Evolutionary conservation across 2,888 invertebrate species (phyloP), one percentile per base, ranked within the genome.

Genomic region (Rotaria magnacalcarata): DNA sequence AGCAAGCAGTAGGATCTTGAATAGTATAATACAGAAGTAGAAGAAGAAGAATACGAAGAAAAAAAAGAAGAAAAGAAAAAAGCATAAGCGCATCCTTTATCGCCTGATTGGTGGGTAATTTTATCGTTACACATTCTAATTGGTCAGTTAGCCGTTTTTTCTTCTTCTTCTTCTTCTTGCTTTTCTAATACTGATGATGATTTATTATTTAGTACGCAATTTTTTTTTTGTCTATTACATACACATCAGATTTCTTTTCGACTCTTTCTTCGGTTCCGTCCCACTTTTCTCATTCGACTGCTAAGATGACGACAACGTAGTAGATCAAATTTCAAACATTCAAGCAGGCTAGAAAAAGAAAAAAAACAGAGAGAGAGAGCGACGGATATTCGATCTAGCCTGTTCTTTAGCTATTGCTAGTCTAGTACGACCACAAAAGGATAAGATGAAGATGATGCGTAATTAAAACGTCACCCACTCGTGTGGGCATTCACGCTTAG

Each of bases 231-330:
- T 67, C 67, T 67, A 67, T 67, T 34, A 67, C 67, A 34, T 27
- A 41, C 34, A 34, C 67, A 67, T 67, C 34, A 67, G 19, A 34
- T 67, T 67, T 27, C 67, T 67, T 67, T 34, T 67, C 67, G 67
- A 34, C 19, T 67, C 34, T 67, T 67, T 67, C 67, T 67, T 67
- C 67, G 67, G 14, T 16, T 27, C 67, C 67, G 34, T 67, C 67
- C 67, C 34, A 67, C 67, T 67, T 67, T 67, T 67, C 67, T 67
- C 67, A 67, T 67, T 34, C 67, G 19, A 67, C 34, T 67, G 67
- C 67, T 67, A 67, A 67, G 67, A 67, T 67, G 67, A 67, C 67
- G 34, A 67, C 67, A 67, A 67, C 34, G 67, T 67, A 41, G 67
- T 67, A 67, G 67, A 67, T 67, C 67, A 67, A 67, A 67, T 67